Evolutionary conservation across 2,888 invertebrate genomes (phyloP), one percentile per base, ranked within the genome.

Genomic region (Anarsia innoxiella): DNA sequence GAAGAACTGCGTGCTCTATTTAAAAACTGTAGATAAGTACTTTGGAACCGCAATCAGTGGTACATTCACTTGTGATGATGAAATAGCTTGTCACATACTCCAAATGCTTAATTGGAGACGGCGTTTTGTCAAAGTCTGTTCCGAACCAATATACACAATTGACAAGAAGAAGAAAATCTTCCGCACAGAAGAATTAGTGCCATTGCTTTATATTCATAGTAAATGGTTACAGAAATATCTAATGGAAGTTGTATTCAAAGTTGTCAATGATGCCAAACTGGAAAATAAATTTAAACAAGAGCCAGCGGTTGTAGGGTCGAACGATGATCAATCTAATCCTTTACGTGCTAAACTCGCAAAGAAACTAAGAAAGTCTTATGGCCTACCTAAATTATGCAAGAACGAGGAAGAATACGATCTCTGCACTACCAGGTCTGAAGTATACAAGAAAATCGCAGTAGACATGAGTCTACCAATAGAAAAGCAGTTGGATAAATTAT

Each of bases 181-280:
- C 28, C 31, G 14, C 19, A 28, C 35, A 1, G 76, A 88, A 33
- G 87, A 88, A 41, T 71, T 89, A 1, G 68, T 89, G 27, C 87
- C 88, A n/a, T 77, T 89, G 34, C 56, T 93, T 1, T 82, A 88
- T 46, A 78, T 92, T 8, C 92, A 93, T 59, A 91, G 89, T 52
- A 91, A 89, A 65, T 94, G 93, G 93, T 62, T 93, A 23, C 70
- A 86, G 11, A 93, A 93, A 59, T 84, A 88, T 67, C 69, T 89
- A 13, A 55, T 90, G 1, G 58, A 60, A 16, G 60, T 59, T 34
- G 40, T 83, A 13, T 66, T 65, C 23, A 60, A 57, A 26, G 34
- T 65, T n/a, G 50, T 61, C 2, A 38, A 42, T 4, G 56, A 59
- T 29, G 40, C 53, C 10, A 41, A 42, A 31, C 23, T 65, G 3